Evolutionary conservation across 2,888 invertebrate species (phyloP).

Genomic region (Coremacera marginata): DNA sequence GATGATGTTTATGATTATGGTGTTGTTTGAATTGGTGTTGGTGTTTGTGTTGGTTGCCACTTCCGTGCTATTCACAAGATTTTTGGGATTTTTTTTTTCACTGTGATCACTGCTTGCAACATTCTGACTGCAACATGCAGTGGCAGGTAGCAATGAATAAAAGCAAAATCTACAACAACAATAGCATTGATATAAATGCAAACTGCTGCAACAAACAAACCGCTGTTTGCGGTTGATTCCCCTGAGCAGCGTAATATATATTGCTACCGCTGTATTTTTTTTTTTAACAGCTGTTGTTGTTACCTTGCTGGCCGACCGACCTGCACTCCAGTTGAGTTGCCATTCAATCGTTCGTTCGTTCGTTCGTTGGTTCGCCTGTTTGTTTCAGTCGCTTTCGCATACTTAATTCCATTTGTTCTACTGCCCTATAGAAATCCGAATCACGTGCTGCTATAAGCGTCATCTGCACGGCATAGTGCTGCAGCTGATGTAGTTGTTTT

Average conservation of each 20-base stretch:
- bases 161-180: conserved; percentile 6
- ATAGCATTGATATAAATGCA: conserved; percentile 5
- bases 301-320: neutral
- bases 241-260: conserved; percentile 5
- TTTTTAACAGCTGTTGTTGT: neutral
- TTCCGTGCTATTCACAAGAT: conserved; percentile 2
- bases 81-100: neutral
- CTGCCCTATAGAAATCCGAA: conserved; percentile 36
- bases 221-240: conserved; percentile 20
- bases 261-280: conserved; percentile 6
- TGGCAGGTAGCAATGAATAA: neutral
- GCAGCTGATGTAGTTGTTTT: neutral
- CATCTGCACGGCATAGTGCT: neutral
- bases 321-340: conserved; percentile 4
- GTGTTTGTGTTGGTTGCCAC: neutral
- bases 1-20: neutral
- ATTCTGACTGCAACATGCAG: neutral
- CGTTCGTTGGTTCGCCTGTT: neutral
- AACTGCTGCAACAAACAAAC: conserved; percentile 9
- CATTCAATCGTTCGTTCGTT: neutral
- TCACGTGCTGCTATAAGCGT: conserved; percentile 33
- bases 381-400: conserved; percentile 14
- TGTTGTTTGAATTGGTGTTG: neutral
- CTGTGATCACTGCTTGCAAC: conserved; percentile 2
- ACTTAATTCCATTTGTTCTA: conserved; percentile 29